Evolutionary conservation across 2,888 invertebrate genomes (phyloP).

Genomic region (Pteria penguin): DNA sequence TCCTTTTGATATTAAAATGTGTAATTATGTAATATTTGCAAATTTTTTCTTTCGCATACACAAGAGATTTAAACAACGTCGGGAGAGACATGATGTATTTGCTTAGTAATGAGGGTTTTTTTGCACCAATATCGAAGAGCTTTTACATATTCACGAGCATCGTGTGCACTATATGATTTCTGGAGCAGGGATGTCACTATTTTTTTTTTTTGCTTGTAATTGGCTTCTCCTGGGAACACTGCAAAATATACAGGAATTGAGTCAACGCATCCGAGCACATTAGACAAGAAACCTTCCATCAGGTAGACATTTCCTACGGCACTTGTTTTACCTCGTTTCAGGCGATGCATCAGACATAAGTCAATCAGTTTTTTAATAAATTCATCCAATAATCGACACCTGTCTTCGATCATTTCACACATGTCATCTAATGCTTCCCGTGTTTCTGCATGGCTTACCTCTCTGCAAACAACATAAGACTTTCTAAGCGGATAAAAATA

Average conservation of each 20-base stretch:
- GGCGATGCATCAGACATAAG: too few relatives aligned
- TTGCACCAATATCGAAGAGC: not conserved
- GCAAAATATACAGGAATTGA: conserved; percentile 31
- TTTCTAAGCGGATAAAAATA: too few relatives aligned
- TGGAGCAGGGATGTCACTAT: conserved; percentile 12
- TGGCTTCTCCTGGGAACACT: conserved; percentile 10
- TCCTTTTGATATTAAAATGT: not conserved
- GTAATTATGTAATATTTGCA: not conserved
- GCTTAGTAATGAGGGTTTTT: not conserved
- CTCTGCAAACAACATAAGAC: too few relatives aligned
- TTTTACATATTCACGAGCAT: conserved; percentile 37
- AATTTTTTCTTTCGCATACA: not conserved
- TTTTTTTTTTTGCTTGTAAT: conserved; percentile 35
- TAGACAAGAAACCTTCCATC: not conserved
- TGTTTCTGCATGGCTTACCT: too few relatives aligned
- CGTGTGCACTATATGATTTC: conserved; percentile 33
- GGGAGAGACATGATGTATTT: not conserved
- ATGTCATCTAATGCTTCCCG: too few relatives aligned
- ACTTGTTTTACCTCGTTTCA: too few relatives aligned
- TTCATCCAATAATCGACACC: not conserved
- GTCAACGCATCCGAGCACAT: conserved; percentile 27
- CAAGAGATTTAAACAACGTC: too few relatives aligned
- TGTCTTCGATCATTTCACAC: too few relatives aligned
- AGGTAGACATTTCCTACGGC: not conserved
- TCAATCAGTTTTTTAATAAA: not conserved